phyloP scores from a whole-genome alignment of 2,113 vertebrate genomes.

The Microcebus lehilahytsara region DNA sequence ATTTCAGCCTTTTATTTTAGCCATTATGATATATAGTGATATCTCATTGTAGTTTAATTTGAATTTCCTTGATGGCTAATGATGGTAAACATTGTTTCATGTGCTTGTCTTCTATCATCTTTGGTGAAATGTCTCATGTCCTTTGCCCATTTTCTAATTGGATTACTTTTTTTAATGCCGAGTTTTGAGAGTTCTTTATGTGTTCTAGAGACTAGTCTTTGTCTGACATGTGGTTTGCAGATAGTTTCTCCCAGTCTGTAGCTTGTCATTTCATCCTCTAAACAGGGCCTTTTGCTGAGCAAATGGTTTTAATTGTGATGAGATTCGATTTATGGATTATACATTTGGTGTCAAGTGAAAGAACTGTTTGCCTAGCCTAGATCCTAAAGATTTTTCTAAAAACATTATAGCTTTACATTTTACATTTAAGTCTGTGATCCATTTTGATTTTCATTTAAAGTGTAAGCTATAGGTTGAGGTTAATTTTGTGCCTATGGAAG shows the following conservation, averaged over 20 bases:
- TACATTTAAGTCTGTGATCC: not conserved
- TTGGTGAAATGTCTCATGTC: not conserved
- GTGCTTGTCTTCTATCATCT: not conserved
- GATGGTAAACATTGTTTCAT: not conserved
- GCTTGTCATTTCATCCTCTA: not conserved
- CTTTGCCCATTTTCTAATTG: not conserved
- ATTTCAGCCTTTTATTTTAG: not conserved
- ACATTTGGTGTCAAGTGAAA: not conserved
- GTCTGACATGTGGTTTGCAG: not conserved
- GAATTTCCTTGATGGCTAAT: not conserved
- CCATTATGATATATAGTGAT: not conserved
- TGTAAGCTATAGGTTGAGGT: not conserved
- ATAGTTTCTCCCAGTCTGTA: not conserved
- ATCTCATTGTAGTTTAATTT: not conserved
- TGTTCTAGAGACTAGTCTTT: not conserved
- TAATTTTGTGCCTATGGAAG: not conserved
- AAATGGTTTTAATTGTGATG: not conserved
- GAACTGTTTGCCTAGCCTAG: not conserved
- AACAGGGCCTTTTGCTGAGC: not conserved
- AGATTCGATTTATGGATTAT: not conserved
- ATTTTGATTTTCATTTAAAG: not conserved
- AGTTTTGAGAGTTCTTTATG: not conserved
- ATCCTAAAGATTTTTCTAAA: not conserved
- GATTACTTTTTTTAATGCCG: not conserved
- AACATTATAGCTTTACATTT: not conserved